Conservation (phyloP, 2,797 vertebrate genomes). For the Cirrhinus molitorella region DNA sequence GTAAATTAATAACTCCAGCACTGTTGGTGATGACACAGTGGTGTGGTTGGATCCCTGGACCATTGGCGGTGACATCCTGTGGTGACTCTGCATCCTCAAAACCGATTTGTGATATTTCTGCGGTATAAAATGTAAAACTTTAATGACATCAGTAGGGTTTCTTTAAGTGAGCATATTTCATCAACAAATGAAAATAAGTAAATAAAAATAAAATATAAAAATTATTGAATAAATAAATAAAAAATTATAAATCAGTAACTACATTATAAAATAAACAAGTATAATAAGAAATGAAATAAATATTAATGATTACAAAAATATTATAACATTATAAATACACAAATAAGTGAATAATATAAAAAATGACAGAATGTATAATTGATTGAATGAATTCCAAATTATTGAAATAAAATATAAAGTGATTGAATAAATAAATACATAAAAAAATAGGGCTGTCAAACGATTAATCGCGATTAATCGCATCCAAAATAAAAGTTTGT, state of each 20-base stretch:
- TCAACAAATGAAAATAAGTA: neutral
- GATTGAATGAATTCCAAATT: too few relatives aligned
- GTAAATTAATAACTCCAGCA: constrained; percentile 57
- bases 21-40: constrained; percentile 61
- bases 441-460: too few relatives aligned
- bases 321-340: neutral
- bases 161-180: neutral
- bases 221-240: neutral
- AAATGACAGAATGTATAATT: too few relatives aligned
- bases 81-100: constrained; percentile 50
- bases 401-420: too few relatives aligned
- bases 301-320: neutral
- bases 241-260: neutral
- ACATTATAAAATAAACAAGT: neutral
- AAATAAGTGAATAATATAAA: neutral
- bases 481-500: too few relatives aligned
- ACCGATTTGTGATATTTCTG: constrained; percentile 50
- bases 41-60: constrained; percentile 53
- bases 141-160: neutral
- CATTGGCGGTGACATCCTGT: constrained; percentile 50
- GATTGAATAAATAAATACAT: too few relatives aligned
- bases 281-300: neutral
- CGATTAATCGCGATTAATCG: too few relatives aligned
- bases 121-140: neutral
- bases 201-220: neutral